phyloP scores from a whole-genome alignment of 2,888 invertebrate genomes.

The Dascillus cervinus region DNA sequence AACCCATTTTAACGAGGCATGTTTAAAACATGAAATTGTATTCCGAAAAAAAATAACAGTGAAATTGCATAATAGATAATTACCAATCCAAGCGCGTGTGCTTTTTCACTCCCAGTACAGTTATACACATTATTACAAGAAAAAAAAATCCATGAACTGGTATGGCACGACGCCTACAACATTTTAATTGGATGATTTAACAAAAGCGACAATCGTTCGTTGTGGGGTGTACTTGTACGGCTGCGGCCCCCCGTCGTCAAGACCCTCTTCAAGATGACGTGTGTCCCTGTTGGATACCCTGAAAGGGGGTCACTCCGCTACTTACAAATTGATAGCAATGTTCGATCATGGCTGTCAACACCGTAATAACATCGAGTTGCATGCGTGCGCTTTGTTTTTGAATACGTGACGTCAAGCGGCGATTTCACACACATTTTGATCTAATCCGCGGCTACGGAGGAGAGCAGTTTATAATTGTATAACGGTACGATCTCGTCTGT shows the following conservation, averaged over 20 bases:
- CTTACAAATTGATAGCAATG: conserved; percentile 21
- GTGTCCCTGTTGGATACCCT: conserved; percentile 13
- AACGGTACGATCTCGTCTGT: not conserved
- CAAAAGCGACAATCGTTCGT: conserved; percentile 16
- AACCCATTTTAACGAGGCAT: no score
- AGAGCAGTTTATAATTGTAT: not conserved
- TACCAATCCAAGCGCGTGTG: no score
- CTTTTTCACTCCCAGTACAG: no score
- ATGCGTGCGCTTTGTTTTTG: conserved; percentile 13
- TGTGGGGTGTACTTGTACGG: conserved; percentile 15
- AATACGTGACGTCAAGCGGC: conserved; percentile 14
- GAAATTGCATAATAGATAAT: no score
- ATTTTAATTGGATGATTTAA: conserved; percentile 6
- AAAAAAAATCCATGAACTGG: no score
- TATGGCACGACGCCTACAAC: no score
- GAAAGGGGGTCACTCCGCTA: conserved; percentile 7
- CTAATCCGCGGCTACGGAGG: not conserved
- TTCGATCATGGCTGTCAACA: conserved; percentile 22
- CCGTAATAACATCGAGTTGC: conserved; percentile 19
- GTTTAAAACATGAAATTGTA: no score
- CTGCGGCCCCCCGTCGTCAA: conserved; percentile 14
- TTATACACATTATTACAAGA: no score
- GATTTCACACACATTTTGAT: conserved; percentile 10
- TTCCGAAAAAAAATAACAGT: no score
- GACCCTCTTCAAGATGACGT: conserved; percentile 19